These are phyloP conservation scores for Caerostris darwini DNA, from an alignment of 1,140 invertebrate genomes.

Conservation along the genomic window DNA sequence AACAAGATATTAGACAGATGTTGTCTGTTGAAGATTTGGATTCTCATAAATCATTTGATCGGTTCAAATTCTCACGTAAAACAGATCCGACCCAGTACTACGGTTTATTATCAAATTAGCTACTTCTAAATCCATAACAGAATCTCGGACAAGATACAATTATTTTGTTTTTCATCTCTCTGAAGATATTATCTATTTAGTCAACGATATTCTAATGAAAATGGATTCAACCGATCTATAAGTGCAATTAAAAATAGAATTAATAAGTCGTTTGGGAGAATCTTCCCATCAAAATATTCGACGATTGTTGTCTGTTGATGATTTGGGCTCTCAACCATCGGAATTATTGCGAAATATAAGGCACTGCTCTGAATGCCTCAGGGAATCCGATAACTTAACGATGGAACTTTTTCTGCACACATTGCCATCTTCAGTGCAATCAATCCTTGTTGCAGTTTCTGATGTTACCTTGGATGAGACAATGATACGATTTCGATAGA, in stretches of 20 bases:
- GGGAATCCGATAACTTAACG: no score
- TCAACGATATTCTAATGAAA: constrained; percentile 35
- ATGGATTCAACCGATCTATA: neutral
- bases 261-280: neutral
- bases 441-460: no score
- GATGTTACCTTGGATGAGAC: no score
- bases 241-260: neutral
- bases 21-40: neutral
- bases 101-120: neutral
- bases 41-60: neutral
- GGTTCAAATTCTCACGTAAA: no score
- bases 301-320: neutral
- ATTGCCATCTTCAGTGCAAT: no score
- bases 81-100: neutral
- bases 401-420: no score
- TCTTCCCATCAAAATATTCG: neutral
- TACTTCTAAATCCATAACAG: constrained; percentile 5
- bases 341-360: no score
- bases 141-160: constrained; percentile 30
- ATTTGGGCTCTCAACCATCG: neutral
- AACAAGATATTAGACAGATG: neutral
- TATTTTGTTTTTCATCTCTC: constrained; percentile 6
- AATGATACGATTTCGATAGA: no score
- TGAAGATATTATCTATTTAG: neutral
- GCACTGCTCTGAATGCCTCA: no score